A percentile compares a stretch with the other conserved stretches of the same genome.
These are phyloP conservation scores for Sipha flava DNA, from an alignment of 1,140 invertebrate genomes.

Conservation along the genomic window DNA sequence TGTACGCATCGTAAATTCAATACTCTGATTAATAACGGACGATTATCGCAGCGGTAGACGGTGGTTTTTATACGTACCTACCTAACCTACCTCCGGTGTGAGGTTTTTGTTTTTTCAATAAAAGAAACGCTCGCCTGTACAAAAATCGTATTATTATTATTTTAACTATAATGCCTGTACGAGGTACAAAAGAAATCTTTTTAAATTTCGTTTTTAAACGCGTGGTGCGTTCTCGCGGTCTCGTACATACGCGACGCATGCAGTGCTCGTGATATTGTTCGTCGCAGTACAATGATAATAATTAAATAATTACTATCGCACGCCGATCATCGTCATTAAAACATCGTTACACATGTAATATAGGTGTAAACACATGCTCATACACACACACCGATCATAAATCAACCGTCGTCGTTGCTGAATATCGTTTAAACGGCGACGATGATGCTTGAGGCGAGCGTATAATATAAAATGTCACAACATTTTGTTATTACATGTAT, in stretches of 20 bases:
- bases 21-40: slow-evolving; percentile 18
- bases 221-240: neutral
- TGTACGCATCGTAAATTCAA: slow-evolving; percentile 1
- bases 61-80: neutral
- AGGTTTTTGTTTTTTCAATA: neutral
- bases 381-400: neutral
- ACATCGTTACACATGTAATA: neutral
- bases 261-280: neutral
- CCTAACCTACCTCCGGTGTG: neutral
- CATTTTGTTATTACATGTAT: too few species aligned
- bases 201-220: neutral
- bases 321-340: neutral
- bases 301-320: neutral
- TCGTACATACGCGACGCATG: neutral
- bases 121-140: neutral
- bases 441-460: too few species aligned
- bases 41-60: neutral
- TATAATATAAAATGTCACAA: too few species aligned
- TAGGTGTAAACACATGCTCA: neutral
- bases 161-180: neutral
- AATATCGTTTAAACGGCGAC: neutral
- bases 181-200: neutral
- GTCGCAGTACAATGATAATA: neutral
- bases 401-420: neutral
- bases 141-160: neutral